Conservation (phyloP, 2,888 invertebrate genomes). For the Agriopis leucophaearia region DNA sequence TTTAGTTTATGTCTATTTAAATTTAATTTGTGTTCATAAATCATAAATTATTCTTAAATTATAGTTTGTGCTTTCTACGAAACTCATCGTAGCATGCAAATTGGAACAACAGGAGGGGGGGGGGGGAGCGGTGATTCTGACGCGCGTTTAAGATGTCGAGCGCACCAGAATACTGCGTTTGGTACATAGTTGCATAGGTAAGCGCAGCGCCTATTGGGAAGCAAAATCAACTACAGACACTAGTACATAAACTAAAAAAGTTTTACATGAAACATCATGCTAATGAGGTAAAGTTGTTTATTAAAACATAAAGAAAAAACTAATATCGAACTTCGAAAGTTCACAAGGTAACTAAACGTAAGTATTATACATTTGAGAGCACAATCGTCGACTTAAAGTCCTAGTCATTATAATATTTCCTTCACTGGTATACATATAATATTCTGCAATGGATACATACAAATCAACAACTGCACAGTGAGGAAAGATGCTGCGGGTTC, state of each 20-base stretch:
- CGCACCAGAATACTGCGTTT: not conserved
- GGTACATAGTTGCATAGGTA: not conserved
- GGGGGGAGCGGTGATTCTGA: too few relatives aligned
- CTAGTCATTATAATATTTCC: conserved; percentile 63
- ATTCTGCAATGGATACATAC: conserved; percentile 49
- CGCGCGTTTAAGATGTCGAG: conserved; percentile 31
- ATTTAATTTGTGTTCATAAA: not conserved
- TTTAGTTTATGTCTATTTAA: not conserved
- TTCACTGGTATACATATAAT: conserved; percentile 75
- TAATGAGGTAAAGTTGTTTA: conserved; percentile 79
- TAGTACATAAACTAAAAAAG: conserved; percentile 56
- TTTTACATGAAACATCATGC: conserved; percentile 76
- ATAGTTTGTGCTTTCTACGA: conserved; percentile 57
- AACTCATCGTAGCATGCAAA: conserved; percentile 40
- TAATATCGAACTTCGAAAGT: conserved; percentile 82
- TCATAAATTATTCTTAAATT: conserved; percentile 26
- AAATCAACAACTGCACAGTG: conserved; percentile 70
- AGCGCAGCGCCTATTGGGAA: conserved; percentile 20
- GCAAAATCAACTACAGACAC: conserved; percentile 51
- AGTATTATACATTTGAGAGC: conserved; percentile 71
- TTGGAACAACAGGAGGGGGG: too few relatives aligned
- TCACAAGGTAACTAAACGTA: conserved; percentile 84
- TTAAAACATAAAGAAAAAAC: conserved; percentile 66
- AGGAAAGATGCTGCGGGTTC: conserved; percentile 47
- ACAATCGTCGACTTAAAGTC: conserved; percentile 81